phyloP scores from a whole-genome alignment of 2,888 invertebrate species.

The Noctua pronuba region DNA sequence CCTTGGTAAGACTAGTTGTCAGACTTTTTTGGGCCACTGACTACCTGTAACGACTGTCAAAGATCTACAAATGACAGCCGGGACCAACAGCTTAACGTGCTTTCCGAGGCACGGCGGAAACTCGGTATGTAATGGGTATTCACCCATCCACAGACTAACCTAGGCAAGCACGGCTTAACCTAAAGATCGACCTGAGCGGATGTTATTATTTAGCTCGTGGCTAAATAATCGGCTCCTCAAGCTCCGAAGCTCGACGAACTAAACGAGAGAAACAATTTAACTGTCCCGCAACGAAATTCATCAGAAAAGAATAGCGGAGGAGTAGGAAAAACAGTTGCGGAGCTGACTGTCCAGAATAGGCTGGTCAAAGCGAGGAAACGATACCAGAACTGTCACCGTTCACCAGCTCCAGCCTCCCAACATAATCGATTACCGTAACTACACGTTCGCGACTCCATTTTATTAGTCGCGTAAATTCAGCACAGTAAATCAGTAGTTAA shows the following conservation, averaged over 20 bases:
- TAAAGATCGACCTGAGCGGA: too few relatives aligned
- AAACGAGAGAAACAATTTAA: neutral
- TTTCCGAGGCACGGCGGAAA: too few relatives aligned
- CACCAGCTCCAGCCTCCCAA: neutral
- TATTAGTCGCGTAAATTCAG: conserved; percentile 52
- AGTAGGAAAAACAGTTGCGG: neutral
- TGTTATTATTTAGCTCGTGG: too few relatives aligned
- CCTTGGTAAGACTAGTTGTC: too few relatives aligned
- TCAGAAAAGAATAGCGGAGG: neutral
- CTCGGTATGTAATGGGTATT: too few relatives aligned
- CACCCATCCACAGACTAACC: too few relatives aligned
- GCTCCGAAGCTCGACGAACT: neutral
- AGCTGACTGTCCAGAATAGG: neutral
- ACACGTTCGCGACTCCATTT: conserved; percentile 40
- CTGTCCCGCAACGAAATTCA: neutral
- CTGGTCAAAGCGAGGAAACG: neutral
- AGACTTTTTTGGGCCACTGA: too few relatives aligned
- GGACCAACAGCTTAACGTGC: too few relatives aligned
- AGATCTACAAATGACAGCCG: too few relatives aligned
- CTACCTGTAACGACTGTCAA: too few relatives aligned
- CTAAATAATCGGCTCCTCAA: too few relatives aligned
- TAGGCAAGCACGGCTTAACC: too few relatives aligned
- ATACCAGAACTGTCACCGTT: neutral
- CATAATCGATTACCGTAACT: conserved; percentile 23
- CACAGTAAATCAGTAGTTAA: conserved; percentile 57